These are phyloP conservation scores for Cantharis flavilabris DNA, from an alignment of 2,888 invertebrate genomes.

Conservation along the genomic window DNA sequence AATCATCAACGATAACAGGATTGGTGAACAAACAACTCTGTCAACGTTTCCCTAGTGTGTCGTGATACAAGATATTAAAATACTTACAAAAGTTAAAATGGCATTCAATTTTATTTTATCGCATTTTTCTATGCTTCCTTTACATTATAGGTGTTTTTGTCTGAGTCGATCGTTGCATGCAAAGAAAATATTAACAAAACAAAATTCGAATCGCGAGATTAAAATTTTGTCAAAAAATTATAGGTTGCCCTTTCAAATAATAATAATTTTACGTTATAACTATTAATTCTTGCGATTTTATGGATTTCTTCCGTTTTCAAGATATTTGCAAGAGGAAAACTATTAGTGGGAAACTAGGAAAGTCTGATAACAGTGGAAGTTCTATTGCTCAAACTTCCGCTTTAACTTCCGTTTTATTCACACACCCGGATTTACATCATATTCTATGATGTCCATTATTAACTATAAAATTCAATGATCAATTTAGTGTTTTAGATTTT, in stretches of 20 bases:
- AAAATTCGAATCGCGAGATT: not conserved
- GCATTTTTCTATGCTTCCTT: constrained; percentile 1
- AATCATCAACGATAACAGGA: not conserved
- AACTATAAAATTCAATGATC: not conserved
- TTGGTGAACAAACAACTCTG: constrained; percentile 4
- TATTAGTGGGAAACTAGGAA: constrained; percentile 20
- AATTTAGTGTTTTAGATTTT: not conserved
- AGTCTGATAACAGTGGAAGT: constrained; percentile 21
- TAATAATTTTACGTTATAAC: not conserved
- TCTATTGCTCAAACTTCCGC: constrained; percentile 19
- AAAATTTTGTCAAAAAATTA: not conserved
- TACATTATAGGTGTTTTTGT: not conserved
- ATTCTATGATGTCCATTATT: constrained; percentile 2
- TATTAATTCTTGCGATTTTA: constrained; percentile 11
- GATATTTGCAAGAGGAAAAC: constrained; percentile 18
- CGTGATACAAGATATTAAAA: constrained; percentile 23
- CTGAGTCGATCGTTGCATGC: not conserved
- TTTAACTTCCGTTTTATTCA: constrained; percentile 7
- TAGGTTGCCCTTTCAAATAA: not conserved
- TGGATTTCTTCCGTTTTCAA: constrained; percentile 11
- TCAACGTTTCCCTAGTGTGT: constrained; percentile 24
- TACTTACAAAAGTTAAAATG: constrained; percentile 26
- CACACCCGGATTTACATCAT: constrained; percentile 14
- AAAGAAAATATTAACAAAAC: not conserved
- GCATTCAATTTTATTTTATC: constrained; percentile 25